Evolutionary conservation across 2,113 vertebrate genomes (phyloP), one percentile per base, ranked within the genome.

Genomic region (Gadus macrocephalus): DNA sequence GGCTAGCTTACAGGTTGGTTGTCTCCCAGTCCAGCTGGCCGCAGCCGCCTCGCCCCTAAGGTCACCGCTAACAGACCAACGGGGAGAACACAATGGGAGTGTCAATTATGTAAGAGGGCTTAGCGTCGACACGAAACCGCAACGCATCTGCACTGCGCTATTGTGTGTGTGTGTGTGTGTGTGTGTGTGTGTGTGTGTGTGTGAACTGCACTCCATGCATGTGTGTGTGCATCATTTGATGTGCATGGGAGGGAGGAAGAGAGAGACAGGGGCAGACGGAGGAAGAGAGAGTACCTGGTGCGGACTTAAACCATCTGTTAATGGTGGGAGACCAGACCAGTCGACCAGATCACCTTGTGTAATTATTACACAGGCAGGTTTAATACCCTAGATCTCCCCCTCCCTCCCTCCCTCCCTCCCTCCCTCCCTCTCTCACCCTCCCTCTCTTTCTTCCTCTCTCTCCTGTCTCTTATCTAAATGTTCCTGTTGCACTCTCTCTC

Each of bases 311-410:
- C 70, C 17, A 62, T 25, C 42, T 49, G 42, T 9, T 49, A 49
- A 9, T 49, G 42, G 42, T 49, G 42, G 42, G 8, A 8, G 42
- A 49, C 42, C 8, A 49, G 42, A 49, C 42, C 42, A 58, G 42
- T 49, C 8, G 42, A 49, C 42, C 8, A 49, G 42, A 49, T 14
- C 42, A 2, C 15, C 20, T 20, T 25, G 22, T 25, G 7, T 7
- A 28, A 63, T 14, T 4, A 28, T 28, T 56, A 67, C 70, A 69
- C 63, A 59, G 75, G 67, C 75, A 69, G 67, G 74, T 70, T 75
- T 49, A 49, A 49, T 59, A 67, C 60, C 72, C 61, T 25, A 74
- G 71, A n/a, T 62, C 58, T 67, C 53, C 27, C 25, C 67, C 66
- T 59, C 6, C 35, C 19, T 38, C 28, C 35, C 19, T 38, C 28